These are phyloP conservation scores for Montifringilla adamsi DNA, from an alignment of 2,113 vertebrate species.

Conservation along the genomic window DNA sequence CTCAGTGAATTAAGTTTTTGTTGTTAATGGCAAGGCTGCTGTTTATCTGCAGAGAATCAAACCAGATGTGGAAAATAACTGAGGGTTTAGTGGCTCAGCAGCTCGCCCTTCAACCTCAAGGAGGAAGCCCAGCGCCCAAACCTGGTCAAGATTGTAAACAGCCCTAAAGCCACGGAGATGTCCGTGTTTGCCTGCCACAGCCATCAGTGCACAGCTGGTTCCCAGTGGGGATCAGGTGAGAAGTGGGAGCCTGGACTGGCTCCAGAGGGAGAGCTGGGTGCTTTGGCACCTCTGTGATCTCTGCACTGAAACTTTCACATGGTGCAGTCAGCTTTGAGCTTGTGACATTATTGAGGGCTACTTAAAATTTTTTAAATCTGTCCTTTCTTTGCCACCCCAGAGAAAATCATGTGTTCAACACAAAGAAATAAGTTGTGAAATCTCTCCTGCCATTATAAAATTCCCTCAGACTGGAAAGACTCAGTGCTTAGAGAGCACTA, in stretches of 20 bases:
- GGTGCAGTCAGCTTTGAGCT: background rate
- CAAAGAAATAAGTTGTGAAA: background rate
- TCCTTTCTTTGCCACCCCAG: background rate
- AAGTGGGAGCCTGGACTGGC: background rate
- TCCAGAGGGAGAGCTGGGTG: background rate
- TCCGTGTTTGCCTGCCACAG: rapidly evolving
- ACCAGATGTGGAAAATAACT: constrained; percentile 73
- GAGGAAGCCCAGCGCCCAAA: background rate
- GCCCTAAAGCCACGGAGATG: background rate
- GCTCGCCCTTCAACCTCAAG: constrained; percentile 30
- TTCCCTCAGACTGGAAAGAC: background rate
- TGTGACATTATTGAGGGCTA: background rate
- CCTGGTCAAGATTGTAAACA: background rate
- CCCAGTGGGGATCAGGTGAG: background rate
- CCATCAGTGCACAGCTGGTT: background rate
- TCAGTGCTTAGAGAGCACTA: background rate
- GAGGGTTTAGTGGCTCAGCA: constrained; percentile 43
- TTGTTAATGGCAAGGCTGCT: constrained; percentile 75
- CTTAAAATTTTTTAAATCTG: background rate
- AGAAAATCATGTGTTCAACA: background rate
- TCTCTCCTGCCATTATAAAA: background rate
- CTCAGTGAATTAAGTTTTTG: constrained; percentile 77
- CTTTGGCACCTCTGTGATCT: background rate
- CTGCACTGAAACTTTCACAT: background rate
- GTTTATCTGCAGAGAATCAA: constrained; percentile 75